phyloP scores from a whole-genome alignment of 2,888 invertebrate species.

The Melikaiella ostensackeni region DNA sequence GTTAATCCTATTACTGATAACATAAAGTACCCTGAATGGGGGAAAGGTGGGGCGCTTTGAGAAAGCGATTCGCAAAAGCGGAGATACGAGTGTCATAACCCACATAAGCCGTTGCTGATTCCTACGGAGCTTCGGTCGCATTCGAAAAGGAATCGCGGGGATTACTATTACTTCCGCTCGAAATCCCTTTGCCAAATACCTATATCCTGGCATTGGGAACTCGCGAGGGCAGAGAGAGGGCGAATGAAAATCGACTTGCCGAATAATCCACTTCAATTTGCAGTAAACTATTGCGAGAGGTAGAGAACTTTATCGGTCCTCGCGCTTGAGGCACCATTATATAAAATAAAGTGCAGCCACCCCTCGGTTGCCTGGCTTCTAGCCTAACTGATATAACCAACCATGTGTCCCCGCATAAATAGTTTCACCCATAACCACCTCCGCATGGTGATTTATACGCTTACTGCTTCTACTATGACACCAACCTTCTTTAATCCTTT shows the following conservation, averaged over 20 bases:
- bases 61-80: slow-evolving; percentile 53
- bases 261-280: slow-evolving; percentile 73
- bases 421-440: slow-evolving; percentile 4
- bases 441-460: not conserved
- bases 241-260: slow-evolving; percentile 62
- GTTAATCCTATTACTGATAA: slow-evolving; percentile 32
- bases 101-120: slow-evolving; percentile 70
- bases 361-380: slow-evolving; percentile 34
- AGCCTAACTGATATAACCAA: slow-evolving; percentile 47
- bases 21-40: slow-evolving; percentile 38
- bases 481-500: not conserved
- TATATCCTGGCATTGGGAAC: slow-evolving; percentile 53
- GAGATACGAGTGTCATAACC: slow-evolving; percentile 70
- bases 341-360: slow-evolving; percentile 50
- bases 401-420: slow-evolving; percentile 26
- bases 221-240: slow-evolving; percentile 32
- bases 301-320: slow-evolving; percentile 40
- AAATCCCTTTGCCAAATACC: slow-evolving; percentile 67
- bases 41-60: slow-evolving; percentile 47
- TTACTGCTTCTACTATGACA: not conserved
- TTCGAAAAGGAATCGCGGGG: slow-evolving; percentile 70
- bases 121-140: slow-evolving; percentile 65
- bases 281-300: slow-evolving; percentile 67
- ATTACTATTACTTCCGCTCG: slow-evolving; percentile 73
- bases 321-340: slow-evolving; percentile 44